These are phyloP conservation scores for Drosophila erecta DNA, from an alignment of 1,140 invertebrate genomes.

Conservation along the genomic window DNA sequence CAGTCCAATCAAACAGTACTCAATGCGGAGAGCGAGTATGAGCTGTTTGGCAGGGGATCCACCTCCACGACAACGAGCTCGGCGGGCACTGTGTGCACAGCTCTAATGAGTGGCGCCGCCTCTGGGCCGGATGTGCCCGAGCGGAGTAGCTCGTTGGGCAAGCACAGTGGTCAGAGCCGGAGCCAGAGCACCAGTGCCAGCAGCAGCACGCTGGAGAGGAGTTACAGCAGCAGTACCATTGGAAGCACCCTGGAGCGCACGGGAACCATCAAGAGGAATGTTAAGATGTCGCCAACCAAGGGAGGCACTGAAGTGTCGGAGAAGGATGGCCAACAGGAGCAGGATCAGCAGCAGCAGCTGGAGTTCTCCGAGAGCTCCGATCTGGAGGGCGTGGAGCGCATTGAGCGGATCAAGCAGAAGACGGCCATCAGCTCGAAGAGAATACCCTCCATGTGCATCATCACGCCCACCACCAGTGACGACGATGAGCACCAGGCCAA, in stretches of 20 bases:
- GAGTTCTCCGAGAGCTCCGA: slow-evolving; percentile 93
- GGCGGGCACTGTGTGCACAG: slow-evolving; percentile 94
- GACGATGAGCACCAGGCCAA: slow-evolving; percentile 89
- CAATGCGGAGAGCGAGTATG: slow-evolving; percentile 93
- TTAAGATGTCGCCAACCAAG: slow-evolving; percentile 46
- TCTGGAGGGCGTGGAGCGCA: slow-evolving; percentile 92
- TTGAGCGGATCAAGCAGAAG: slow-evolving; percentile 93
- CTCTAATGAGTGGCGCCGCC: slow-evolving; percentile 86
- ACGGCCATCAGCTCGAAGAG: slow-evolving; percentile 94
- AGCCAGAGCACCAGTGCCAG: slow-evolving; percentile 85
- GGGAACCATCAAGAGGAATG: slow-evolving; percentile 86
- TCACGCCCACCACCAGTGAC: slow-evolving; percentile 94
- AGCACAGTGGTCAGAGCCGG: slow-evolving; percentile 78
- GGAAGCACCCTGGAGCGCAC: slow-evolving; percentile 85
- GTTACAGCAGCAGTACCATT: slow-evolving; percentile 86
- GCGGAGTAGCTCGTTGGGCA: slow-evolving; percentile 89
- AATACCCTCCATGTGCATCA: slow-evolving; percentile 96
- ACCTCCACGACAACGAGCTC: slow-evolving; percentile 96
- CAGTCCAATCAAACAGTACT: slow-evolving; percentile 86
- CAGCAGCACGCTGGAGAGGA: slow-evolving; percentile 87
- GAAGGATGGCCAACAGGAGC: slow-evolving; percentile 28
- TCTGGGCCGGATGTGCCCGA: slow-evolving; percentile 89
- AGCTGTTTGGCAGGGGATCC: slow-evolving; percentile 94
- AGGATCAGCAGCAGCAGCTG: slow-evolving; percentile 50
- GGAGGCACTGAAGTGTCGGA: slow-evolving; percentile 31